Base-by-base conservation (phyloP, 2,888 invertebrate species). In the Beris chalybata region DNA sequence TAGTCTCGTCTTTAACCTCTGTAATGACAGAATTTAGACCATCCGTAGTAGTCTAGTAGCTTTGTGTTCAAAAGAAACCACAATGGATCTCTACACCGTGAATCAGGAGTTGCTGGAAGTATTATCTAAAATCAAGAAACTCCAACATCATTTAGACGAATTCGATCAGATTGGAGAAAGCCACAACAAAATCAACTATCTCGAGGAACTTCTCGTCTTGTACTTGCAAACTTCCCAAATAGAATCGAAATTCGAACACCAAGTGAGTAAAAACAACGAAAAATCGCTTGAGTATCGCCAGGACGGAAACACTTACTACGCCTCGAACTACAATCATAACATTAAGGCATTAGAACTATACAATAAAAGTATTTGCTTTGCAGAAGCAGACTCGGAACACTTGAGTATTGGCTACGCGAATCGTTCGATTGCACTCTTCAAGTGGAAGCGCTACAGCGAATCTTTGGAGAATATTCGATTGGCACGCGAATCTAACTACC, bases 371-470 rank as follows among this genome's bases (percentile, higher is more conserved):
- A 81, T 91, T 71, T 84, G 87, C 11, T 83, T 83, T 78, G 88
- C 91, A 6, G 85, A 85, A 57, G 67, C 75, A 1, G 76, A 80
- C 48, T 85, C 88, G 12, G 84, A 87, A 70, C 84, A 85, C 74
- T 83, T 89, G 70, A 80, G 84, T 11, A 78, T 90, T 55, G 89
- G 89, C 1, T 85, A 88, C 74, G 88, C 89, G 0, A 93, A 93
- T 76, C 85, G 93, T 73, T 91, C 93, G 50, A 91, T 91, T 31
- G 86, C 89, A 7, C 83, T 91, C 61, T 86, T 85, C 71, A 84
- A 86, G 71, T 81, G 89, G 73, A 82, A 85, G 69, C 84, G 87
- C 55, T 89, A 86, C 75, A 76, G 83, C 29, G 87, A 89, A 74
- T 89, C 90, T 74, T 73, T 91, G 45, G 76, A 81, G 72, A 93